These are phyloP conservation scores for Harlomillsia oculata DNA, from an alignment of 1,140 invertebrate genomes.

Conservation along the genomic window DNA sequence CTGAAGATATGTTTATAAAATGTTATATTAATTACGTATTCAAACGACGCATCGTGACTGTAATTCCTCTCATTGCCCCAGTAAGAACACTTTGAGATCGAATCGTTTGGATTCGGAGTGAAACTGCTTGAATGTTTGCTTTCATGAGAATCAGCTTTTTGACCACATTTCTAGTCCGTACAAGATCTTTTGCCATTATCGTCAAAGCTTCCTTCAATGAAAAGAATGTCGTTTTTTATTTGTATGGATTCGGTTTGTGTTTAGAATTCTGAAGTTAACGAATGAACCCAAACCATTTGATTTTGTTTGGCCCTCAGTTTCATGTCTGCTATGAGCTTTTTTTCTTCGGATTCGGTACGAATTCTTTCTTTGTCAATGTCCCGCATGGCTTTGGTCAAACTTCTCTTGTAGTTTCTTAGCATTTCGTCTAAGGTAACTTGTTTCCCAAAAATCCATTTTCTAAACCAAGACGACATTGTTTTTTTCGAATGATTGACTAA, in stretches of 20 bases:
- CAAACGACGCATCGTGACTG: slow-evolving; percentile 95
- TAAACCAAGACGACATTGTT: too few relatives aligned
- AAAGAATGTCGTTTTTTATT: too few relatives aligned
- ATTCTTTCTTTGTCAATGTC: slow-evolving; percentile 87
- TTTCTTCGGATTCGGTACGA: slow-evolving; percentile 97
- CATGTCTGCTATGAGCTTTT: slow-evolving; percentile 95
- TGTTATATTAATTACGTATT: slow-evolving; percentile 56
- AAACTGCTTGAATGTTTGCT: slow-evolving; percentile 97
- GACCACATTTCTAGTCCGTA: slow-evolving; percentile 84
- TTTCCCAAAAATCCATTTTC: slow-evolving; percentile 68
- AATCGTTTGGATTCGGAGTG: slow-evolving; percentile 93
- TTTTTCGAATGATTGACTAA: too few relatives aligned
- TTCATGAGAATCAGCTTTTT: slow-evolving; percentile 99
- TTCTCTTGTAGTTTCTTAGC: slow-evolving; percentile 92
- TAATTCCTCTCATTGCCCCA: slow-evolving; percentile 97
- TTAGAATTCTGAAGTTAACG: too few relatives aligned
- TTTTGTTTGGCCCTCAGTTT: slow-evolving; percentile 98
- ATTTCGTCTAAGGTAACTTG: slow-evolving; percentile 93
- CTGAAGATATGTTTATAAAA: neutral
- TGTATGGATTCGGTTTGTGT: too few relatives aligned
- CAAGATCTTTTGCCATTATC: slow-evolving; percentile 98
- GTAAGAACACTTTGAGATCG: slow-evolving; percentile 98
- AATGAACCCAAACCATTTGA: slow-evolving; percentile 75
- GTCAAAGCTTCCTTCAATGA: slow-evolving; percentile 85
- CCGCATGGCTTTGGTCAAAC: slow-evolving; percentile 94